These are phyloP conservation scores for Desmophyllum pertusum DNA, from an alignment of 92 coral and sea anemone genomes.

Conservation along the genomic window DNA sequence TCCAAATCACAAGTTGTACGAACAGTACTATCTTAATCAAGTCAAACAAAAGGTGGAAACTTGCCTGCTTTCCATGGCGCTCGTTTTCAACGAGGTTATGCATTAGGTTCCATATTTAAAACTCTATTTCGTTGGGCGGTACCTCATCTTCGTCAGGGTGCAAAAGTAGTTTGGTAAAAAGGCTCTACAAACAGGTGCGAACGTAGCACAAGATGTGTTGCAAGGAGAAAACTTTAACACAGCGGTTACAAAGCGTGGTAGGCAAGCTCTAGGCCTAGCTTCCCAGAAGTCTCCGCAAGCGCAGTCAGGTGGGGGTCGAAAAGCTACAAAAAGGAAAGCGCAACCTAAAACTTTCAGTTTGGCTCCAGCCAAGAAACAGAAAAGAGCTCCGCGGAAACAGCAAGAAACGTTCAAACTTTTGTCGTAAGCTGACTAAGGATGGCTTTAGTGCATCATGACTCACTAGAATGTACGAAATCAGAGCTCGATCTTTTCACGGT, in stretches of 20 bases:
- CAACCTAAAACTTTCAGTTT: slow-evolving; percentile 31
- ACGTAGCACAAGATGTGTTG: slow-evolving; percentile 43
- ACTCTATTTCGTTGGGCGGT: slow-evolving; percentile 46
- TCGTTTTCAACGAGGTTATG: slow-evolving; percentile 50
- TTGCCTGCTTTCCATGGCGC: slow-evolving; percentile 31
- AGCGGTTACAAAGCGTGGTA: slow-evolving; percentile 1
- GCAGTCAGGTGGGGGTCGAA: slow-evolving; percentile 30
- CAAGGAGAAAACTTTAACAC: slow-evolving; percentile 24
- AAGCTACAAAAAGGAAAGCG: slow-evolving; percentile 47
- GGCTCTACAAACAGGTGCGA: slow-evolving; percentile 40
- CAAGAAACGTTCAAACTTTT: slow-evolving; percentile 29
- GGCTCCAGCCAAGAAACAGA: slow-evolving; percentile 51
- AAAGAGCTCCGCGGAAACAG: slow-evolving; percentile 53
- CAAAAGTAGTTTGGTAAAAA: slow-evolving; percentile 47
- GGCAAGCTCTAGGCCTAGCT: slow-evolving; percentile 4
- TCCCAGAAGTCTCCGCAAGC: neutral
- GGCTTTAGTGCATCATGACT: slow-evolving; percentile 43
- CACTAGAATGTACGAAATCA: slow-evolving; percentile 47
- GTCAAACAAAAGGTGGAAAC: slow-evolving; percentile 31
- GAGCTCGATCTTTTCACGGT: slow-evolving; percentile 58
- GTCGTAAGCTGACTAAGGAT: slow-evolving; percentile 8
- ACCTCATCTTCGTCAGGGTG: slow-evolving; percentile 38
- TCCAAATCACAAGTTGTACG: neutral
- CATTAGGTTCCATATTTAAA: slow-evolving; percentile 49
- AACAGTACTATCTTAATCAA: slow-evolving; percentile 14